A percentile compares a stretch with the other conserved stretches of the same genome.
Conservation (phyloP, 2,113 vertebrate genomes). For the Lepus europaeus region DNA sequence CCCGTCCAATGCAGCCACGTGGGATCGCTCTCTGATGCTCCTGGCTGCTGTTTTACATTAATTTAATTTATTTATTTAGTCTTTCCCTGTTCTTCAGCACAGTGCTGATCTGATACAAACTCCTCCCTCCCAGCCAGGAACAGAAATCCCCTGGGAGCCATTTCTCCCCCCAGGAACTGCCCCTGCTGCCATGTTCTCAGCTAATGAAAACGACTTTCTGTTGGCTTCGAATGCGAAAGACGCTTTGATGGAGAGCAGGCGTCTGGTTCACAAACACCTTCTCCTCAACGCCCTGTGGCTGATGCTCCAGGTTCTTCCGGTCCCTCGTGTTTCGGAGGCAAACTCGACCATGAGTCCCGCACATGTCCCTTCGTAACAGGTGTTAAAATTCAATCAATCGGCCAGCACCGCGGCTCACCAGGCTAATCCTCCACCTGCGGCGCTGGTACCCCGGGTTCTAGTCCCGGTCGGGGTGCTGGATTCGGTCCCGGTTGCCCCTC, state of each 20-base stretch:
- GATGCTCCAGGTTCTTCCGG: not conserved
- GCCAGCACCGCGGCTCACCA: no score
- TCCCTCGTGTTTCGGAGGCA: conserved; percentile 22
- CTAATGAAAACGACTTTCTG: conserved; percentile 56
- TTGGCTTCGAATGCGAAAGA: conserved; percentile 55
- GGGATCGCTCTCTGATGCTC: not conserved
- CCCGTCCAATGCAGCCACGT: not conserved
- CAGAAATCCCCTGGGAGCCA: not conserved
- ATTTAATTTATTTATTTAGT: not conserved
- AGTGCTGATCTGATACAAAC: conserved; percentile 22
- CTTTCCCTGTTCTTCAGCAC: not conserved
- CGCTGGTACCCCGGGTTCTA: no score
- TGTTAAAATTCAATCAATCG: conserved; percentile 3
- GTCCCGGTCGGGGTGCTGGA: no score
- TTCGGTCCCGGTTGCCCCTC: no score
- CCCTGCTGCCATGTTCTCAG: conserved; percentile 26
- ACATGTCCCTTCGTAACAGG: not conserved
- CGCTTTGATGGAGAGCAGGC: conserved; percentile 17
- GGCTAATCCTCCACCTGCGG: no score
- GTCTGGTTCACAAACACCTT: conserved; percentile 36
- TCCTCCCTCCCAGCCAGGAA: conserved; percentile 43
- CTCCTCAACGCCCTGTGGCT: conserved; percentile 21
- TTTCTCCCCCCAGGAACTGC: not conserved
- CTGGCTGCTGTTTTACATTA: not conserved
- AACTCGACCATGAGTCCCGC: not conserved